Conservation (phyloP, 2,797 vertebrate genomes). For the Tragopan temminckii region DNA sequence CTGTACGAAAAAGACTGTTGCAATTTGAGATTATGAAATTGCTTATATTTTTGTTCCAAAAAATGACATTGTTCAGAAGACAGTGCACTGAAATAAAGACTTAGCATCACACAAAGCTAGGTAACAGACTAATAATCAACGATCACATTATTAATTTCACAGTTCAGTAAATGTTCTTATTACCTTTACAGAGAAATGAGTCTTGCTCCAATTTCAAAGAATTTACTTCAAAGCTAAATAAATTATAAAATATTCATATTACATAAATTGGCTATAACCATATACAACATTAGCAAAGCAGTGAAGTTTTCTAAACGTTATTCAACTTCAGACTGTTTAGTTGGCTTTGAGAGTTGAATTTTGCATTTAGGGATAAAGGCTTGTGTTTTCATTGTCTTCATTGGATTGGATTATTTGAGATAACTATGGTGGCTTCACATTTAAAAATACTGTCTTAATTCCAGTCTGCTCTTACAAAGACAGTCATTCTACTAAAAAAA, state of each 20-base stretch:
- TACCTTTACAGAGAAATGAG: not conserved
- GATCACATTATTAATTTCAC: not conserved
- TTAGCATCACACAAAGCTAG: not conserved
- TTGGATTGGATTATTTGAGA: not conserved
- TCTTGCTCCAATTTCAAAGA: not conserved
- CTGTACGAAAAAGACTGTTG: not conserved
- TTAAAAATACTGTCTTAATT: constrained; percentile 53
- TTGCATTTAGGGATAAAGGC: not conserved
- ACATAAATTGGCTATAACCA: not conserved
- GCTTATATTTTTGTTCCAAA: not conserved
- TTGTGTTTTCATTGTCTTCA: not conserved
- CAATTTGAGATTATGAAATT: not conserved
- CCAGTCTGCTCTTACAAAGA: constrained; percentile 23
- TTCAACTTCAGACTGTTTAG: not conserved
- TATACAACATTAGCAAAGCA: not conserved
- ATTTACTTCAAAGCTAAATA: not conserved
- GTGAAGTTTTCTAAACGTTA: not conserved
- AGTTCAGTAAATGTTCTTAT: not conserved
- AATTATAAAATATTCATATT: not conserved
- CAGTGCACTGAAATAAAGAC: not conserved
- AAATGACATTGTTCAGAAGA: not conserved
- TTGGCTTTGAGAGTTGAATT: not conserved
- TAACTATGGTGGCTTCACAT: not conserved
- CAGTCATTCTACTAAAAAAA: constrained; percentile 44
- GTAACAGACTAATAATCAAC: not conserved